Percentiles rank a stretch among this genome's conserved stretches.
Evolutionary conservation across 1,140 invertebrate species (phyloP).

Genomic region (Cydia pomonella): DNA sequence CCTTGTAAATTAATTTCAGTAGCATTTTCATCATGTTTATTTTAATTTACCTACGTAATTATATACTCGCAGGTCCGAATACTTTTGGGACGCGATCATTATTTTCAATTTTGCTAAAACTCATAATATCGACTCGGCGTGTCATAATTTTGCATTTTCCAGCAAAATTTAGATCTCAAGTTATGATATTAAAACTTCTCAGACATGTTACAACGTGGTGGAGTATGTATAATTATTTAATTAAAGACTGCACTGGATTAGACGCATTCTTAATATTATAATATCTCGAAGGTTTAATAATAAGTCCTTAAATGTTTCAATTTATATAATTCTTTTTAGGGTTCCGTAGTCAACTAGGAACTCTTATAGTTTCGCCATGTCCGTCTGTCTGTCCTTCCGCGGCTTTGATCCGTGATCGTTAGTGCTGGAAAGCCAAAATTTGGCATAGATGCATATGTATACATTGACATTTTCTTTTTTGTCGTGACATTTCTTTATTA

Average conservation of each 20-base stretch:
- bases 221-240: background rate
- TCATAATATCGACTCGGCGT: slow-evolving; percentile 7
- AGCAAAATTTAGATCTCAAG: background rate
- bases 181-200: slow-evolving; percentile 18
- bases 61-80: background rate
- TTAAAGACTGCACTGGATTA: slow-evolving; percentile 12
- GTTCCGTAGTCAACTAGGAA: no score
- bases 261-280: background rate
- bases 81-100: background rate
- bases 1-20: background rate
- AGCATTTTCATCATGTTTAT: background rate
- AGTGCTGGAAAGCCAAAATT: no score
- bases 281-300: background rate
- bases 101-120: background rate
- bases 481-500: no score
- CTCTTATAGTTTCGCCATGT: no score
- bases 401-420: no score
- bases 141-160: slow-evolving; percentile 13
- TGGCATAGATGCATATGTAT: no score
- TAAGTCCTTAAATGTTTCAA: background rate
- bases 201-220: slow-evolving; percentile 12
- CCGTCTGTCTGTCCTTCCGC: no score
- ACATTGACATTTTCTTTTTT: no score
- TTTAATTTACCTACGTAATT: background rate
- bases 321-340: no score